These are phyloP conservation scores for Acanthurus leucopareius DNA, from an alignment of 2,797 vertebrate genomes.

Conservation along the genomic window DNA sequence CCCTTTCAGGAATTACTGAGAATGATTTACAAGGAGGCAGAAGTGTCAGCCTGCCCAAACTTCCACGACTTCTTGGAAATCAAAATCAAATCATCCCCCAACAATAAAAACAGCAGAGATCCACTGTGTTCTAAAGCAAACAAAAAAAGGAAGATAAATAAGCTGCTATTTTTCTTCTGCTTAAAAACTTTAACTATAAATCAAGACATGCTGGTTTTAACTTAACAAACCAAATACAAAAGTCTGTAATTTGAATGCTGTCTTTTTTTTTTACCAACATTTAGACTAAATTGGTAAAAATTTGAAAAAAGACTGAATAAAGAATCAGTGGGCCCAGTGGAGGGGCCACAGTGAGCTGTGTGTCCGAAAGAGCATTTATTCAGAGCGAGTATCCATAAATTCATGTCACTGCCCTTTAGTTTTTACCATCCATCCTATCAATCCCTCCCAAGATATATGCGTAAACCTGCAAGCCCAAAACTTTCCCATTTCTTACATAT, in stretches of 20 bases:
- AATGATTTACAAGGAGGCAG: slow-evolving; percentile 96
- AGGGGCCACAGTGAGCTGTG: slow-evolving; percentile 55
- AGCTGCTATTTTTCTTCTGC: slow-evolving; percentile 6
- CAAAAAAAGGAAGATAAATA: slow-evolving; percentile 29
- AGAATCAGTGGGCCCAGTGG: slow-evolving; percentile 64
- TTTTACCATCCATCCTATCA: slow-evolving; percentile 56
- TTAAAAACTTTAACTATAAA: slow-evolving; percentile 1
- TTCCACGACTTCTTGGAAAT: slow-evolving; percentile 74
- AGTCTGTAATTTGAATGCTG: not conserved
- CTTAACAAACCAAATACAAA: not conserved
- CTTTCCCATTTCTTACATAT: slow-evolving; percentile 5
- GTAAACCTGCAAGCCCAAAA: slow-evolving; percentile 16
- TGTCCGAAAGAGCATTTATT: slow-evolving; percentile 68
- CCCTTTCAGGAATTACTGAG: slow-evolving; percentile 99
- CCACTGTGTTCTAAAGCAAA: not conserved
- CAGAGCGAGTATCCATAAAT: slow-evolving; percentile 66
- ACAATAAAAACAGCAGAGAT: slow-evolving; percentile 56
- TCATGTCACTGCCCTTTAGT: slow-evolving; percentile 57
- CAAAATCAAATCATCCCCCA: slow-evolving; percentile 61
- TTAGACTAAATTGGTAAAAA: slow-evolving; percentile 15
- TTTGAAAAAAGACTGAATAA: slow-evolving; percentile 54
- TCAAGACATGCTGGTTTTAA: not conserved
- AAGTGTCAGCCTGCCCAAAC: slow-evolving; percentile 83
- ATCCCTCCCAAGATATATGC: slow-evolving; percentile 25
- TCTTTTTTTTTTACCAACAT: not conserved